Evolutionary conservation across 2,888 invertebrate species (phyloP).

Genomic region (Polyploca ridens): DNA sequence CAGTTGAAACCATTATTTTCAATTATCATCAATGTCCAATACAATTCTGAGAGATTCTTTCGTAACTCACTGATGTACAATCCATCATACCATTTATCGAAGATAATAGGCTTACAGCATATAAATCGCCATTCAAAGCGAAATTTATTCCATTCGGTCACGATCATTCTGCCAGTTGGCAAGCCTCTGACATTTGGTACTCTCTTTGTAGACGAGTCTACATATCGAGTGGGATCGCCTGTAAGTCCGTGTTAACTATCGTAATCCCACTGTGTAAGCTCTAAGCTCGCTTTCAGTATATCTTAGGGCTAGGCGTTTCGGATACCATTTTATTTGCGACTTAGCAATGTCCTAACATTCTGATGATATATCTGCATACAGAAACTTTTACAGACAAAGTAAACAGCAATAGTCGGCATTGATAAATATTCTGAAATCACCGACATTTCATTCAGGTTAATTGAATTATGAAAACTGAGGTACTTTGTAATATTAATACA

Average conservation of each 20-base stretch:
- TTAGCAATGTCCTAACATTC: background rate
- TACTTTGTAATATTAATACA: conserved; percentile 10
- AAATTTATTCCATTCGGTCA: conserved; percentile 46
- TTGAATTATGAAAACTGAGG: conserved; percentile 1
- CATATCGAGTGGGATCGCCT: conserved; percentile 49
- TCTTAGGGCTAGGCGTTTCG: conserved; percentile 33
- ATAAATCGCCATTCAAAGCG: conserved; percentile 27
- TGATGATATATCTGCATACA: background rate
- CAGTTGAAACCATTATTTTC: background rate
- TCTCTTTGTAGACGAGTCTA: conserved; percentile 53
- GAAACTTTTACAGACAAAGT: background rate
- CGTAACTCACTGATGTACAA: background rate
- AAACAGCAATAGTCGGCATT: background rate
- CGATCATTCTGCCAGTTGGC: conserved; percentile 58
- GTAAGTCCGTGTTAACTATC: conserved; percentile 61
- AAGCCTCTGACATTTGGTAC: conserved; percentile 57
- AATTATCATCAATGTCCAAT: background rate
- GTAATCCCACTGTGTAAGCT: conserved; percentile 52
- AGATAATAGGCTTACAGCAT: conserved; percentile 17
- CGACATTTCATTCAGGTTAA: conserved; percentile 6
- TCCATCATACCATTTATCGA: conserved; percentile 5
- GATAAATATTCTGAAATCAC: background rate
- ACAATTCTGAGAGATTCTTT: background rate
- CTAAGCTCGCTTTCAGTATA: conserved; percentile 40
- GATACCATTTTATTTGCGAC: conserved; percentile 15